phyloP scores from a whole-genome alignment of 2,888 invertebrate species.

The Tridacna crocea region DNA sequence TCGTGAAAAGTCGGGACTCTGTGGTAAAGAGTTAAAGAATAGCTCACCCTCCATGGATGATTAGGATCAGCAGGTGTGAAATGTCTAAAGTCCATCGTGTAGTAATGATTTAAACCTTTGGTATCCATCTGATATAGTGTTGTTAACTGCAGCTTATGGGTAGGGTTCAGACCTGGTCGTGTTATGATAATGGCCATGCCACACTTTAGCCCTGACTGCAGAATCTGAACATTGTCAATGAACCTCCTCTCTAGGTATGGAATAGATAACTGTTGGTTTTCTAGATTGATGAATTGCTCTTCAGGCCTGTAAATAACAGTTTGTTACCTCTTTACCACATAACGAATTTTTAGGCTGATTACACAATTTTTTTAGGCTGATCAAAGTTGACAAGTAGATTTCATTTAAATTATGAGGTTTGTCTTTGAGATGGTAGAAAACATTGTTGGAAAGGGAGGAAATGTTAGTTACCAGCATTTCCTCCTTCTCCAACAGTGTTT shows the following conservation, averaged over 20 bases:
- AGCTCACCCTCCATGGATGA: constrained; percentile 61
- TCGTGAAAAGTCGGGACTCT: no score
- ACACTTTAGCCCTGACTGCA: constrained; percentile 42
- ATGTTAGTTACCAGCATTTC: background rate
- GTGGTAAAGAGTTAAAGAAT: no score
- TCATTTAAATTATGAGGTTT: no score
- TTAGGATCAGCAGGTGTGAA: constrained; percentile 53
- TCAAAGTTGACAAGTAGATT: no score
- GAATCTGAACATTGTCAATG: constrained; percentile 16
- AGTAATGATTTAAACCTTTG: constrained; percentile 17
- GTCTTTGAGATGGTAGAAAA: background rate
- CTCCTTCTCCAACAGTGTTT: background rate
- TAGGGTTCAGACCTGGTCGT: constrained; percentile 31
- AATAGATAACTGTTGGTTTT: constrained; percentile 46
- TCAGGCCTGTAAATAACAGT: constrained; percentile 7
- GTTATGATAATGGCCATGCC: constrained; percentile 52
- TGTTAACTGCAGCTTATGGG: constrained; percentile 54
- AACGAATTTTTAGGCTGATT: no score
- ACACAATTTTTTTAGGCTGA: no score
- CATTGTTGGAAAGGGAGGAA: background rate
- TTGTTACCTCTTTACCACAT: no score
- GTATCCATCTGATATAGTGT: constrained; percentile 51
- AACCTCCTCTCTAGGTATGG: constrained; percentile 44
- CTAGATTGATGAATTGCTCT: constrained; percentile 36
- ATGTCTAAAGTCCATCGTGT: constrained; percentile 48